These are phyloP conservation scores for Caenorhabditis plicata DNA, from an alignment of 2,888 invertebrate species.

Conservation along the genomic window DNA sequence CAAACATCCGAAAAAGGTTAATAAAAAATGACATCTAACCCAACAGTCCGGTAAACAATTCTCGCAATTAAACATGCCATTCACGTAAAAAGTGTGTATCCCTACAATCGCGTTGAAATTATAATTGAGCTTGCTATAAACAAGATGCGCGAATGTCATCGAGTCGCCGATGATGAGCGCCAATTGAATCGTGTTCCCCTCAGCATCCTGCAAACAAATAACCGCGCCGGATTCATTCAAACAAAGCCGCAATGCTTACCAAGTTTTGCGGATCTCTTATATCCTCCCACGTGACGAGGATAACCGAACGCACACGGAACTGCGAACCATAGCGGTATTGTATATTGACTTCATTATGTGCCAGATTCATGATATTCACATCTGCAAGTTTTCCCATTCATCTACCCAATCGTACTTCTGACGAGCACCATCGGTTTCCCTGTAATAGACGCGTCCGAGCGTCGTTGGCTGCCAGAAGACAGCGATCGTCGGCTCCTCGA, in stretches of 20 bases:
- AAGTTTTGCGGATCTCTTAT: constrained; percentile 24
- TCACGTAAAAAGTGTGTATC: constrained; percentile 4
- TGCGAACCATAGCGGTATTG: constrained; percentile 62
- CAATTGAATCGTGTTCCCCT: constrained; percentile 61
- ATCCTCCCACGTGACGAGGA: constrained; percentile 64
- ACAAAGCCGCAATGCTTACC: constrained; percentile 13
- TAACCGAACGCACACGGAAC: constrained; percentile 58
- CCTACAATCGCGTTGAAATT: constrained; percentile 56
- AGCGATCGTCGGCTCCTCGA: constrained; percentile 56
- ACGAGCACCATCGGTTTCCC: constrained; percentile 63
- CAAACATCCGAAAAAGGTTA: not conserved
- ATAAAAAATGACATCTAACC: too few species aligned
- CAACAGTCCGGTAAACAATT: too few species aligned
- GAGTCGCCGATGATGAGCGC: constrained; percentile 62
- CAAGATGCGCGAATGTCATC: constrained; percentile 64
- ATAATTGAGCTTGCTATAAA: constrained; percentile 59
- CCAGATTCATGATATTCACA: constrained; percentile 53
- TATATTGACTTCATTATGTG: constrained; percentile 65
- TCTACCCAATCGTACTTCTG: too few species aligned
- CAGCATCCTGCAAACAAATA: constrained; percentile 19
- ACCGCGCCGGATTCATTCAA: not conserved
- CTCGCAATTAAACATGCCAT: not conserved
- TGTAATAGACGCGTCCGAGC: constrained; percentile 55
- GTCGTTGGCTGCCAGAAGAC: constrained; percentile 57
- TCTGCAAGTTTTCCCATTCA: too few species aligned